Conservation (phyloP, 2,888 invertebrate genomes). For the Phalera bucephala region DNA sequence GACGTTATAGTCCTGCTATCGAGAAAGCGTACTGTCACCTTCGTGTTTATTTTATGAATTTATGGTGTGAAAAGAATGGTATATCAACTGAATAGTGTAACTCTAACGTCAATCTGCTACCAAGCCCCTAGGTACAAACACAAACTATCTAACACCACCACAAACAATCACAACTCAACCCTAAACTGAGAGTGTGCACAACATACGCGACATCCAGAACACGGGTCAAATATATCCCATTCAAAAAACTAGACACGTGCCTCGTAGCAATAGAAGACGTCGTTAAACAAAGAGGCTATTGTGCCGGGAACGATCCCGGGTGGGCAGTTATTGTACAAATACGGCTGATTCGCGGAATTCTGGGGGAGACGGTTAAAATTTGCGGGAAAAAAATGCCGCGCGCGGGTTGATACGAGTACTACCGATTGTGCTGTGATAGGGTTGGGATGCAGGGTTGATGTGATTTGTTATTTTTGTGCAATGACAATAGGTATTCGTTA, state of each 20-base stretch:
- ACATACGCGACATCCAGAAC: conserved; percentile 35
- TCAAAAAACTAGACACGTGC: conserved; percentile 67
- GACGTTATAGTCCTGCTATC: no score
- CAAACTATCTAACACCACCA: conserved; percentile 23
- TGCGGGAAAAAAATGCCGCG: conserved; percentile 69
- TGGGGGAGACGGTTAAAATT: conserved; percentile 67
- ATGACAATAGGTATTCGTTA: conserved; percentile 22
- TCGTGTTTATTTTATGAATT: no score
- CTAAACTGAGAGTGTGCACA: conserved; percentile 29
- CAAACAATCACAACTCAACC: conserved; percentile 25
- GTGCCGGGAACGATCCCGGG: conserved; percentile 54
- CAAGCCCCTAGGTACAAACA: no score
- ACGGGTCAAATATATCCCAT: conserved; percentile 53
- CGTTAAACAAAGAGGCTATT: conserved; percentile 77
- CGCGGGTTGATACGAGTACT: conserved; percentile 46
- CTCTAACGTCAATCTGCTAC: no score
- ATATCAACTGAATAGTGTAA: no score
- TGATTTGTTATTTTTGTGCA: conserved; percentile 8
- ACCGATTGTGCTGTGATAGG: conserved; percentile 57
- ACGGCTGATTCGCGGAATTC: conserved; percentile 70
- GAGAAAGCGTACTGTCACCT: no score
- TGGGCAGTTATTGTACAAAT: conserved; percentile 73
- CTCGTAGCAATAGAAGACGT: conserved; percentile 64
- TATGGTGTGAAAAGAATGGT: no score
- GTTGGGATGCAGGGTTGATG: conserved; percentile 40